Conservation (phyloP, 2,113 vertebrate species). For the Irena cyanogastra region DNA sequence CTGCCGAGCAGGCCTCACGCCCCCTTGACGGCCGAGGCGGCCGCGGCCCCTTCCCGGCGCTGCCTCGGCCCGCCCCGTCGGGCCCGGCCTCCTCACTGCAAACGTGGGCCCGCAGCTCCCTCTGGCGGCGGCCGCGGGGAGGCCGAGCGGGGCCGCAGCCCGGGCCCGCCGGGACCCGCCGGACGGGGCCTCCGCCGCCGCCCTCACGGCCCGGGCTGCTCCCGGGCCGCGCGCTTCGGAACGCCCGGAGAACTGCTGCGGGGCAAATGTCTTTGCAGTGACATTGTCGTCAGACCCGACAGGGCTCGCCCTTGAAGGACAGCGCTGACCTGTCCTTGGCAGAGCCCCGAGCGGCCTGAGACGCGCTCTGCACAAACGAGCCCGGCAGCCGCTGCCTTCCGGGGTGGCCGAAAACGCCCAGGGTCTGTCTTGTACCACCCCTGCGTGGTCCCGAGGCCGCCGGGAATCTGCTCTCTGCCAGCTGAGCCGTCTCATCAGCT, state of each 20-base stretch:
- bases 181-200: accelerated
- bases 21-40: not conserved
- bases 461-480: not conserved
- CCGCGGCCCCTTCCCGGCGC: not conserved
- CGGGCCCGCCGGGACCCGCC: no score
- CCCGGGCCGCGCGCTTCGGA: accelerated
- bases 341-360: not conserved
- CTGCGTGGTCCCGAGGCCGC: not conserved
- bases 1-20: not conserved
- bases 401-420: not conserved
- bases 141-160: not conserved
- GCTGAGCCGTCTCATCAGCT: not conserved
- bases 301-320: not conserved
- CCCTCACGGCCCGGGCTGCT: not conserved
- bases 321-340: not conserved
- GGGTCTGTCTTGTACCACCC: not conserved
- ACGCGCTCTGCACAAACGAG: not conserved
- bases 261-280: not conserved
- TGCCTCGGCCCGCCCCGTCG: not conserved
- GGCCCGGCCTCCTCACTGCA: not conserved
- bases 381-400: no score
- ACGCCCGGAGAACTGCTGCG: accelerated
- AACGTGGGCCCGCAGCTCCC: slow-evolving; percentile 62
- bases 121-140: slow-evolving; percentile 23
- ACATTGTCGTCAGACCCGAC: not conserved